phyloP scores from a whole-genome alignment of 2,113 vertebrate species.

The Catharus bicknelli region DNA sequence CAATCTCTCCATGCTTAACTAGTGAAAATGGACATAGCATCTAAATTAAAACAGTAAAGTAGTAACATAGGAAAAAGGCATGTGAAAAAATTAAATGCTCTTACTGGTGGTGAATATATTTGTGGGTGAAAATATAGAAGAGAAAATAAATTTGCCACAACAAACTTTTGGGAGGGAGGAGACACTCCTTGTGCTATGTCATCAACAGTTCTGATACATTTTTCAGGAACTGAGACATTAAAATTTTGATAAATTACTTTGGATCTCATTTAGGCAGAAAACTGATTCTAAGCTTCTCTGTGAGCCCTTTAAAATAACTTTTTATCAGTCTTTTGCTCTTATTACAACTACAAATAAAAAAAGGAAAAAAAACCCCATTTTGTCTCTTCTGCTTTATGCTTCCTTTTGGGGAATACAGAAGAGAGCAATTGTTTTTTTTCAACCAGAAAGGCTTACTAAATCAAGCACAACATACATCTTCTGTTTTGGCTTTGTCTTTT shows the following conservation, averaged over 20 bases:
- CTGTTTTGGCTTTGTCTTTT: background rate
- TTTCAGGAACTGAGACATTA: background rate
- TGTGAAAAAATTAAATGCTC: background rate
- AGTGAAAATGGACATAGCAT: background rate
- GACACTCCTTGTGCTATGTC: background rate
- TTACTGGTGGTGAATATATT: background rate
- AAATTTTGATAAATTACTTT: background rate
- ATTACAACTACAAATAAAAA: background rate
- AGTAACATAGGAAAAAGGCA: background rate
- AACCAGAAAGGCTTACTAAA: background rate
- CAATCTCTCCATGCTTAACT: background rate
- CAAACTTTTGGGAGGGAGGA: background rate
- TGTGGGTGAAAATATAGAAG: background rate
- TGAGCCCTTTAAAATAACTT: background rate
- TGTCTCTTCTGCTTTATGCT: background rate
- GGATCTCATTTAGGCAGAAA: background rate
- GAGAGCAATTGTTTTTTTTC: background rate
- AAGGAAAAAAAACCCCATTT: rapidly evolving
- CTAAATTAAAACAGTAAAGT: background rate
- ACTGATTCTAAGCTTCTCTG: background rate
- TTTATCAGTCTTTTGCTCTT: background rate
- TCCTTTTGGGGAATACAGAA: background rate
- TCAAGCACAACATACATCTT: background rate
- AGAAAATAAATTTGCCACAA: background rate
- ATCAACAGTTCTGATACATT: background rate